phyloP scores from a whole-genome alignment of 2,797 vertebrate species.

The Rhynchotus rufescens region DNA sequence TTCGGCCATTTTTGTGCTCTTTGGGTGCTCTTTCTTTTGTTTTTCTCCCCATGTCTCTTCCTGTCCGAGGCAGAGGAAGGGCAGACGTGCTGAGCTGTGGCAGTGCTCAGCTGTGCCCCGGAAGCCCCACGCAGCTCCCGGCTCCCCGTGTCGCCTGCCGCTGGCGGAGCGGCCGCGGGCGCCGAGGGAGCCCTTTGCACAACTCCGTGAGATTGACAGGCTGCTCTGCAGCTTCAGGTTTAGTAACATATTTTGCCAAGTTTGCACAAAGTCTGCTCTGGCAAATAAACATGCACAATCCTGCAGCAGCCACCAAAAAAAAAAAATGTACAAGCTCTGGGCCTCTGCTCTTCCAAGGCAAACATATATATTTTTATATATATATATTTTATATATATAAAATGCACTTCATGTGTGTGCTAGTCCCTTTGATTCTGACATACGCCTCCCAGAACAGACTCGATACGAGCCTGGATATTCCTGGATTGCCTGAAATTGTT shows the following conservation, averaged over 20 bases:
- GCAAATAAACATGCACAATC: not conserved
- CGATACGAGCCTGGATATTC: not conserved
- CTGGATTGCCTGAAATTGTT: not conserved
- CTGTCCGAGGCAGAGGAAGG: not conserved
- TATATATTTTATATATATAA: too few relatives aligned
- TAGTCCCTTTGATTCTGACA: rapidly evolving
- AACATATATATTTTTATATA: too few relatives aligned
- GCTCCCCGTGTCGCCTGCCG: not conserved
- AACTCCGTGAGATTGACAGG: not conserved
- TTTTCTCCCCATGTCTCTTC: not conserved
- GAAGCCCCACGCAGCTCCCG: not conserved
- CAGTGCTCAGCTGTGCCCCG: not conserved
- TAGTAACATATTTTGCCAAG: conserved; percentile 25
- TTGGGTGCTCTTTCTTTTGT: not conserved
- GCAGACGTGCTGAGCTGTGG: not conserved
- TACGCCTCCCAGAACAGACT: not conserved
- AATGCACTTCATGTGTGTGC: not conserved
- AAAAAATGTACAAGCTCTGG: not conserved
- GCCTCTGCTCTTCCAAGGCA: not conserved
- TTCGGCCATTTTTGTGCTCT: not conserved
- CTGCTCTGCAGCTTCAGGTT: conserved; percentile 39
- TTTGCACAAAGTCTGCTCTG: not conserved
- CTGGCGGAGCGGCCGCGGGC: rapidly evolving
- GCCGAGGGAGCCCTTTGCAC: not conserved
- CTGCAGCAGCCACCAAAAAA: not conserved